Percentiles rank a stretch among this genome's conserved stretches.
These are phyloP conservation scores for Ornithorhynchus anatinus DNA, from an alignment of 2,113 vertebrate genomes.

Conservation along the genomic window DNA sequence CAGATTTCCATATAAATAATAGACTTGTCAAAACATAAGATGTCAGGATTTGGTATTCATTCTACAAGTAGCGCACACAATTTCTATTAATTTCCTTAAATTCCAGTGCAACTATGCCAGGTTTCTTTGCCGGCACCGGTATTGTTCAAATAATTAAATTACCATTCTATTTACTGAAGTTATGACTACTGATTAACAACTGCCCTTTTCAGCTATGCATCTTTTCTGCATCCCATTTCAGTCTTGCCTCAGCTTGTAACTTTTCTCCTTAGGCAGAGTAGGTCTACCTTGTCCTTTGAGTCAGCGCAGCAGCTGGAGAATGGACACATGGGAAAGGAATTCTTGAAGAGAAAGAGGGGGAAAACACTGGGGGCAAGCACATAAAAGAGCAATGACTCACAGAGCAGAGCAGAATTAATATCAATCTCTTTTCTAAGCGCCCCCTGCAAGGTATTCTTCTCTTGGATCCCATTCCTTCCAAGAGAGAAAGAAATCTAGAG, in stretches of 20 bases:
- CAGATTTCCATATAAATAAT: slow-evolving; percentile 69
- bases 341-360: neutral
- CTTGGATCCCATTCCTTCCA: neutral
- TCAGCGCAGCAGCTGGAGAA: neutral
- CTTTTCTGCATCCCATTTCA: accelerated
- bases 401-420: accelerated
- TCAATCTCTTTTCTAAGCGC: neutral
- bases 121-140: neutral
- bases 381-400: accelerated
- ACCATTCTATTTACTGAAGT: neutral
- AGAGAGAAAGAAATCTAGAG: neutral
- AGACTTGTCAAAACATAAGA: slow-evolving; percentile 53
- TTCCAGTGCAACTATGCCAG: slow-evolving; percentile 5
- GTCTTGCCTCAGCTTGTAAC: neutral
- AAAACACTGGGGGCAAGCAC: accelerated
- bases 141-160: neutral
- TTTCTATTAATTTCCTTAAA: slow-evolving; percentile 46
- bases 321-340: accelerated
- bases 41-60: slow-evolving; percentile 49
- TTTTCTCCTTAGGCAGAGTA: accelerated
- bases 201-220: accelerated
- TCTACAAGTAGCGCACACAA: neutral
- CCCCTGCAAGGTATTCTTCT: neutral
- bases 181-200: neutral
- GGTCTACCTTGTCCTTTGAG: accelerated